Conservation (phyloP, 1,140 invertebrate genomes). For the Drosophila mayri region DNA sequence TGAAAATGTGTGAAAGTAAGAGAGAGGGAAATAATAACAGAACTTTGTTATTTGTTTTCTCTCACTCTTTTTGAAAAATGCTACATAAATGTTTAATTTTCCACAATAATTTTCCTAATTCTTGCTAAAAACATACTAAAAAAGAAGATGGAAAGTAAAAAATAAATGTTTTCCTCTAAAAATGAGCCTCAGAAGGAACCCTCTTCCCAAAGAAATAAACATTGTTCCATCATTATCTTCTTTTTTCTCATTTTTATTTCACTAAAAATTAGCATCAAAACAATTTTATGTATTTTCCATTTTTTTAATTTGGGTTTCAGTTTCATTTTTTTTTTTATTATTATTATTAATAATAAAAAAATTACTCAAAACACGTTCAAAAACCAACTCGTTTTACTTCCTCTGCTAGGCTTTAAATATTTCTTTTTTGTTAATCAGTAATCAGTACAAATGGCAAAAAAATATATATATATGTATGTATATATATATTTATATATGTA, state of each 20-base stretch:
- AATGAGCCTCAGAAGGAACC: neutral
- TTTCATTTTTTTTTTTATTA: conserved; percentile 20
- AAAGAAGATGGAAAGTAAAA: neutral
- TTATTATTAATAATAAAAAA: conserved; percentile 33
- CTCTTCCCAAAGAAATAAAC: neutral
- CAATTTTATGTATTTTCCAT: conserved; percentile 51
- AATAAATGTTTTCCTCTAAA: too few species aligned
- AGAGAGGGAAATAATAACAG: neutral
- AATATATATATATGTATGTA: conserved; percentile 29
- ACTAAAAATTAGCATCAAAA: conserved; percentile 77
- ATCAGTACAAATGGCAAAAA: conserved; percentile 81
- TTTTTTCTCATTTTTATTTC: conserved; percentile 53
- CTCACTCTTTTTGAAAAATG: neutral
- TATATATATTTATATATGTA: conserved; percentile 33
- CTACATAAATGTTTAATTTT: too few species aligned
- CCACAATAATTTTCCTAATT: too few species aligned
- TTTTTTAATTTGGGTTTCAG: conserved; percentile 43
- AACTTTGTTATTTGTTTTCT: neutral
- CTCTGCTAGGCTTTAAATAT: conserved; percentile 13
- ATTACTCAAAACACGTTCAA: conserved; percentile 35
- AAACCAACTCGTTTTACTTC: conserved; percentile 10
- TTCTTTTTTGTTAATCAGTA: conserved; percentile 63
- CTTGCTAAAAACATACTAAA: neutral
- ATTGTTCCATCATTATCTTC: neutral
- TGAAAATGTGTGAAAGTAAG: neutral